Base-by-base conservation (phyloP, 2,888 invertebrate species). In the Trichacis sp. region DNA sequence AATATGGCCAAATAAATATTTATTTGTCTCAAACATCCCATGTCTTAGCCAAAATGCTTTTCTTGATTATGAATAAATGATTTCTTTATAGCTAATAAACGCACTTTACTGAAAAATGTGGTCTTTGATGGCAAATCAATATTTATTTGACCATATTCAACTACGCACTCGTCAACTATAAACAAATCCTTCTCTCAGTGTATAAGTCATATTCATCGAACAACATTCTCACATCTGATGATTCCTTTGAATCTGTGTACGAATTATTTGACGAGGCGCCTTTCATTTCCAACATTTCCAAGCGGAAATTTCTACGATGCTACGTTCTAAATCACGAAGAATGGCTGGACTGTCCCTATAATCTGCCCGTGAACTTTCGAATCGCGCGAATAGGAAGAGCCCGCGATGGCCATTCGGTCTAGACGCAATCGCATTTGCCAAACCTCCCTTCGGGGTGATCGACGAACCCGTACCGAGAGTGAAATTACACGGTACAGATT, bases 361-460 rank as follows among this genome's bases (percentile, higher is more conserved):
- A 57, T 57, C 50, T 15, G 49, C 30, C 29, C 53, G 43, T 48
- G 48, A 53, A 59, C 48, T 60, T 50, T 60, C 49, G 20, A 40
- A 29, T 36, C 14, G 47, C 46, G 36, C 45, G 43, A 54, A 54
- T 36, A 49, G 49, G 51, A 58, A 61, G 62, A 43, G 24, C 45
- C 51, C 51, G 53, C 60, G 51, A 65, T 65, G 45, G 51, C 49
- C 58, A 43, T 62, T 62, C 40, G 62, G 62, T 56, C 53, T 60
- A 53, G 62, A 63, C 56, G 56, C 56, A 53, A 67, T 63, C 52
- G 62, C 59, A 55, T 56, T 62, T 53, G 30, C 53, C 53, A 63
- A 54, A 58, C 40, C 45, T 61, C 47, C 47, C 42, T 53, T 57
- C 57, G 52, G 55, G 42, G 51, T 53, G 55, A 61, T 61, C 55